phyloP scores from a whole-genome alignment of 1,140 invertebrate genomes.

The Cyrtorhinus lividipennis region DNA sequence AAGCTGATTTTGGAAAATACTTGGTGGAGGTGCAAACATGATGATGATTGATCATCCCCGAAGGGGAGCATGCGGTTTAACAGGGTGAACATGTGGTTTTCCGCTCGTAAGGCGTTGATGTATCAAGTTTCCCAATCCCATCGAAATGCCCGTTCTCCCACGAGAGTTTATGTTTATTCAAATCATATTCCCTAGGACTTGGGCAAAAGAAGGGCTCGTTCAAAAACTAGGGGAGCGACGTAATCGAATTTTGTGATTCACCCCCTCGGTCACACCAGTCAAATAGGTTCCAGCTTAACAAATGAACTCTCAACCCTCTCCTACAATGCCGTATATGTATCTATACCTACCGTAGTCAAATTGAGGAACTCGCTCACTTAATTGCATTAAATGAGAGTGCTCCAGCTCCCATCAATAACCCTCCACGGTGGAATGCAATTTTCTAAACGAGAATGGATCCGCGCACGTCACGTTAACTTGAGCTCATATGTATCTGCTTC shows the following conservation, averaged over 20 bases:
- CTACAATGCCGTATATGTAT: background rate
- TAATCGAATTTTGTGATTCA: background rate
- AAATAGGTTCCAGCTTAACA: background rate
- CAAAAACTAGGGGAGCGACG: background rate
- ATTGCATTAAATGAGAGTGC: background rate
- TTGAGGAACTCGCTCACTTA: background rate
- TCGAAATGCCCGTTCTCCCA: background rate
- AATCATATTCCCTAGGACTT: background rate
- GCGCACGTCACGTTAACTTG: too few species aligned
- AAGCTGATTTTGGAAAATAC: too few species aligned
- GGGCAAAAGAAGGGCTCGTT: background rate
- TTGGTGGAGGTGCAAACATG: too few species aligned
- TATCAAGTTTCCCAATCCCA: background rate
- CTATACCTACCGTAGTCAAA: background rate
- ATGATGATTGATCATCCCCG: too few species aligned
- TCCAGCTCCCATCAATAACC: background rate
- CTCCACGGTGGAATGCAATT: background rate
- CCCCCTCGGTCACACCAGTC: background rate
- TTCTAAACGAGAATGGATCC: too few species aligned
- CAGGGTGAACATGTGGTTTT: background rate
- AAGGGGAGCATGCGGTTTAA: too few species aligned
- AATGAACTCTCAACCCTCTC: background rate
- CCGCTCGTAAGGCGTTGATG: background rate
- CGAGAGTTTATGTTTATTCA: background rate
- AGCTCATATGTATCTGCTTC: too few species aligned